phyloP scores from a whole-genome alignment of 2,888 invertebrate genomes.

The Lycophotia porphyrea region DNA sequence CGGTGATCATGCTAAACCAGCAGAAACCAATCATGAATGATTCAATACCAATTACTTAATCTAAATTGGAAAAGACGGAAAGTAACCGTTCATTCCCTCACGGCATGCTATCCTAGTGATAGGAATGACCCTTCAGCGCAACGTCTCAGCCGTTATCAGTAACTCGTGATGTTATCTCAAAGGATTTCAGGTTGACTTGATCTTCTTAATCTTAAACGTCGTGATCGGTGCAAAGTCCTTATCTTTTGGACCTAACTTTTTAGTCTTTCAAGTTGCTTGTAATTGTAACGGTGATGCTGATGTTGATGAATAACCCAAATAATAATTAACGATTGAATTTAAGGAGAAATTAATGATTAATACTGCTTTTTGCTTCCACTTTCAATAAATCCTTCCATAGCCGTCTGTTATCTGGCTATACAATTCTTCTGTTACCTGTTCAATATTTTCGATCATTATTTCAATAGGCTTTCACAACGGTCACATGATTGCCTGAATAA shows the following conservation, averaged over 20 bases:
- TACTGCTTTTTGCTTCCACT: not conserved
- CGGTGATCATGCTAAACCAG: not conserved
- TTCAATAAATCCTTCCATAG: not conserved
- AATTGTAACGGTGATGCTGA: not conserved
- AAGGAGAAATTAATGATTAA: not conserved
- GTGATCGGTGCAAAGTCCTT: constrained; percentile 15
- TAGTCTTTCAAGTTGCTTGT: not conserved
- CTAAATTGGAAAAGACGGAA: constrained; percentile 9
- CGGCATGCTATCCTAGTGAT: constrained; percentile 27
- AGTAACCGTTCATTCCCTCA: not conserved
- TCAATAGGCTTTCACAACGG: not conserved
- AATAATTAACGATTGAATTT: not conserved
- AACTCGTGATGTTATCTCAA: constrained; percentile 45
- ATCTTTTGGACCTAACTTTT: not conserved
- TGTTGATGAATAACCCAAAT: not conserved
- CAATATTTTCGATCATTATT: not conserved
- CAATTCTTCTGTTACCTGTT: not conserved
- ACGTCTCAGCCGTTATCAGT: constrained; percentile 26
- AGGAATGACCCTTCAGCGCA: constrained; percentile 2
- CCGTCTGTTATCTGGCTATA: not conserved
- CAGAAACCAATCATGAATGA: not conserved
- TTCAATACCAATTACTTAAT: not conserved
- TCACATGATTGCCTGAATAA: constrained; percentile 2
- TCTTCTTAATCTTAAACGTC: constrained; percentile 20
- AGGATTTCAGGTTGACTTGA: constrained; percentile 31